Evolutionary conservation across 2,113 vertebrate genomes (phyloP), one percentile per base, ranked within the genome.

Genomic region (Microcebus murinus): DNA sequence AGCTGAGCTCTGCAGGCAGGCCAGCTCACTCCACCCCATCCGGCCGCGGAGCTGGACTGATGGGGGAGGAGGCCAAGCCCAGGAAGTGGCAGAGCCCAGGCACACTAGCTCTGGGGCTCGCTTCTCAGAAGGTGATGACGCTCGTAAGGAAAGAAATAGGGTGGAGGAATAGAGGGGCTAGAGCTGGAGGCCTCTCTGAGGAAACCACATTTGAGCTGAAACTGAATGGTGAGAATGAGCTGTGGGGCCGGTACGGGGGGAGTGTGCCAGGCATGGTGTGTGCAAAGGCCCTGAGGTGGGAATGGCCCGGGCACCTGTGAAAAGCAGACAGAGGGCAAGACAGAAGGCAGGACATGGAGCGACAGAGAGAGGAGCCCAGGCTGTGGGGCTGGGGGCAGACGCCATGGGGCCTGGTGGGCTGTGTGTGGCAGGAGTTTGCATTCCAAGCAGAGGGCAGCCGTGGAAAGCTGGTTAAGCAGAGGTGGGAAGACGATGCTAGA

Each of bases 391-490:
- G 34, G 81, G 6, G 63, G 63, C 25, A 12, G 91, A 9, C 1
- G 5, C 23, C 1, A 0, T 1, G 63, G 76, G 52, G 27, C 70
- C 90, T 25, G 45, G 15, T 5, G n/a, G 25, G 3, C 13, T 0
- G 0, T 1, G 27, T 0, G 0, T 1, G 27, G n/a, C 11, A 6
- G 3, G 79, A 31, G 67, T 65, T 63, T 17, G 34, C n/a, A 23
- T 50, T 52, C 18, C 0, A 0, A n/a, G 65, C 25, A 8, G 42
- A 42, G 34, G 17, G 9, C 45, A 10, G 67, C 48, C 9, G 0
- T 7, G 68, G 50, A 34, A 31, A 63, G 27, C 39, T 11, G 50
- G 23, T 1, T 1, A 1, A 31, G 42, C 50, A 36, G 52, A 65
- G 59, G 39, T 18, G 17, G 48, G n/a, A 65, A 39, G 14, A 14